Base-by-base conservation (phyloP, 2,113 vertebrate genomes). In the Elaphurus davidianus region DNA sequence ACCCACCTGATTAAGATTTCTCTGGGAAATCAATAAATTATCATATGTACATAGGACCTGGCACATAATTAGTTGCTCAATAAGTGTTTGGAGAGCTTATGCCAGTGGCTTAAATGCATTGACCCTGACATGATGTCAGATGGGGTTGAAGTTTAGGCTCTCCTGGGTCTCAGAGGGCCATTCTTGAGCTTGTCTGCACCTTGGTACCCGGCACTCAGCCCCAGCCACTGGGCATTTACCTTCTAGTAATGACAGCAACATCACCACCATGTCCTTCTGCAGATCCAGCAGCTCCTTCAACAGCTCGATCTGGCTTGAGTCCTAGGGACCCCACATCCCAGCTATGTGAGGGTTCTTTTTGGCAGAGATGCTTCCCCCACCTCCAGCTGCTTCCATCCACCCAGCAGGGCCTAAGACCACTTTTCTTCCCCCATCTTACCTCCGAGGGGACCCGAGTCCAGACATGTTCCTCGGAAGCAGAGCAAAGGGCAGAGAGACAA, bases 251-350 rank as follows among this genome's bases (percentile, higher is more conserved):
- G 99, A 99, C 96, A 99, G 99, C 93, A 99, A 97, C 99, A 99
- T 99, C 95, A 99, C 99, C 54, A 99, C 99, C 99, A 99, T 99
- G 98, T 99, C 99, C 98, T 99, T 99, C 99, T 99, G 99, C 14
- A 99, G 99, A 89, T 99, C 99, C 98, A 99, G 98, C 84, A 99
- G 99, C 97, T 99, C 99, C 98, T 99, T 99, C 98, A 99, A 98
- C 76, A 99, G 99, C 36, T 99, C 99, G 6, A 99, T 99, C 96
- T 99, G 99, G 98, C 99, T 99, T 7, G 99, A 99, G 98, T 99
- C 99, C 99, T 99, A 97, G 59, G 86, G 19, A 88, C 13, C 52
- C 40, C 92, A 74, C 14, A 71, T 0, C 59, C 50, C 47, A 33
- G 33, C n/a, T 54, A 3, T 0, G 50, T 60, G 57, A 97, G 60